Percentiles rank a stretch among this genome's conserved stretches.
Conservation (phyloP, 2,113 vertebrate species). For the Lophius piscatorius region DNA sequence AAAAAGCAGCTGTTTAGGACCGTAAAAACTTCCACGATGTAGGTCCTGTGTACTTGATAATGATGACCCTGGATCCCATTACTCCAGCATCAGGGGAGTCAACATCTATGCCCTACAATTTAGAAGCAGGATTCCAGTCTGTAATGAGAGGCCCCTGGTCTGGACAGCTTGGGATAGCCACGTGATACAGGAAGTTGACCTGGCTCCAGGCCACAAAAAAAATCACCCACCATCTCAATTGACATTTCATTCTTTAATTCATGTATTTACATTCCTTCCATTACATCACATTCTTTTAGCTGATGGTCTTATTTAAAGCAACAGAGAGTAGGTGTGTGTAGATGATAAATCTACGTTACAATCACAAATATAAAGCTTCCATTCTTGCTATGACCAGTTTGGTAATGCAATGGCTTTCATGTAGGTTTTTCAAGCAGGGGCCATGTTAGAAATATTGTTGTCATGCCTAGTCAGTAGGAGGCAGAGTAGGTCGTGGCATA, state of each 20-base stretch:
- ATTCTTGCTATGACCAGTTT: too few relatives aligned
- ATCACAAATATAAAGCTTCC: too few relatives aligned
- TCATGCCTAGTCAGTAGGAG: too few relatives aligned
- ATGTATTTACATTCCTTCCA: too few relatives aligned
- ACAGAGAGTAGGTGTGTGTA: too few relatives aligned
- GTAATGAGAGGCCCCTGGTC: conserved; percentile 69
- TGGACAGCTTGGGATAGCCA: conserved; percentile 39
- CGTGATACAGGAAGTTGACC: conserved; percentile 56
- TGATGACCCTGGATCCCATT: conserved; percentile 76
- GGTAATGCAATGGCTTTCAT: too few relatives aligned
- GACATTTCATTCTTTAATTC: conserved; percentile 15
- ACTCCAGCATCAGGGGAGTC: conserved; percentile 67
- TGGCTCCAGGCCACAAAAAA: conserved; percentile 31
- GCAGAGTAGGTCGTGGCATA: too few relatives aligned
- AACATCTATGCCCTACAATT: conserved; percentile 72
- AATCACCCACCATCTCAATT: conserved; percentile 43
- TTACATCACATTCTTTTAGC: too few relatives aligned
- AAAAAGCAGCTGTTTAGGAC: conserved; percentile 72
- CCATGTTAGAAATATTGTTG: too few relatives aligned
- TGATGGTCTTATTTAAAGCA: too few relatives aligned
- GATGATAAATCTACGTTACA: too few relatives aligned
- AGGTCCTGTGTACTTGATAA: conserved; percentile 70
- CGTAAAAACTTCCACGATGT: conserved; percentile 70
- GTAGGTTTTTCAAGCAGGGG: too few relatives aligned
- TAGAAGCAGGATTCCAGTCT: conserved; percentile 54